Percentiles rank a stretch among this genome's conserved stretches.
Conservation (phyloP, 2,888 invertebrate genomes). For the Stenotaenia linearis region DNA sequence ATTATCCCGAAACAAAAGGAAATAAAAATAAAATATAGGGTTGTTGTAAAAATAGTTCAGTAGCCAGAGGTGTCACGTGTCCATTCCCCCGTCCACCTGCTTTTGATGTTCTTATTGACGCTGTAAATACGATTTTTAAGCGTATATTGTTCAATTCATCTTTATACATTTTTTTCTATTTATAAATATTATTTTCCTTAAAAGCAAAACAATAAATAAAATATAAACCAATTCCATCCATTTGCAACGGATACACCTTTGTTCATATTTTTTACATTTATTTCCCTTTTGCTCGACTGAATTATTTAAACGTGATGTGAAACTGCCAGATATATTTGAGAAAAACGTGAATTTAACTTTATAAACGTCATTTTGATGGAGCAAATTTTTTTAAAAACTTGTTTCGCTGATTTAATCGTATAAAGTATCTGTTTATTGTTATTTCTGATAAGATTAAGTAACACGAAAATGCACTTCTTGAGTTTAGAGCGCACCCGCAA, state of each 20-base stretch:
- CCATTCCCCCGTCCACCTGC: not conserved
- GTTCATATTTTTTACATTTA: not conserved
- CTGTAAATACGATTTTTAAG: not conserved
- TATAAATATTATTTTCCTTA: not conserved
- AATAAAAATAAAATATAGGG: not conserved
- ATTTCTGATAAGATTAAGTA: constrained; percentile 19
- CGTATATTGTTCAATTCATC: not conserved
- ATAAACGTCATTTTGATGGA: not conserved
- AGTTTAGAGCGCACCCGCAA: not conserved
- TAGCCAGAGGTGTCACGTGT: not conserved
- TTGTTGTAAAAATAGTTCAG: not conserved
- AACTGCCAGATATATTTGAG: too few species aligned
- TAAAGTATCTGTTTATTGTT: not conserved
- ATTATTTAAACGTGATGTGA: too few species aligned
- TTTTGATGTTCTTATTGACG: not conserved
- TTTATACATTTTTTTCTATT: not conserved
- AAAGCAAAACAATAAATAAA: not conserved
- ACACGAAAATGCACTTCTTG: constrained; percentile 21
- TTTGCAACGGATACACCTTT: not conserved
- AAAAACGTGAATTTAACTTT: too few species aligned
- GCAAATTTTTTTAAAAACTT: not conserved
- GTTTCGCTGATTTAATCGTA: not conserved
- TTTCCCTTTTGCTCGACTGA: not conserved
- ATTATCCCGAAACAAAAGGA: not conserved
- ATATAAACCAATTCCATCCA: not conserved